Percentiles rank a stretch among this genome's conserved stretches.
phyloP scores from a whole-genome alignment of 2,113 vertebrate genomes.

The Rafetus swinhoei region DNA sequence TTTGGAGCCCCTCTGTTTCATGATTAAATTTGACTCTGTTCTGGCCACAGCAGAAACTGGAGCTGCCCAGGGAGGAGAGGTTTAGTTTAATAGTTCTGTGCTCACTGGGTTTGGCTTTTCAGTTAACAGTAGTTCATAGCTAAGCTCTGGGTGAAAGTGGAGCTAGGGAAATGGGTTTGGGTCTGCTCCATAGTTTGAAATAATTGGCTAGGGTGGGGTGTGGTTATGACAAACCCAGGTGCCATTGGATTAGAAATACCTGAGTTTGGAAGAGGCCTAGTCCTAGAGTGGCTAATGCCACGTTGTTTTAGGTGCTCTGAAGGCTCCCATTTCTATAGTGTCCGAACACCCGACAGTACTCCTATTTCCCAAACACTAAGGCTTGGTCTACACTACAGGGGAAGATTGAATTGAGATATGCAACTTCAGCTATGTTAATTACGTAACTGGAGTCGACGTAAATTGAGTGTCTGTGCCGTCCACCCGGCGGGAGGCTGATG shows the following conservation, averaged over 20 bases:
- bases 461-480: too few relatives aligned
- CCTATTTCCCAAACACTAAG: neutral
- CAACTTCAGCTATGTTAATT: too few relatives aligned
- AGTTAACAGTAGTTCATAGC: neutral
- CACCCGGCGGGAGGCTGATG: too few relatives aligned
- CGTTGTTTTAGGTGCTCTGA: neutral
- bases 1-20: neutral
- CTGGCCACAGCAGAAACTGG: neutral
- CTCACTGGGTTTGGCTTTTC: neutral
- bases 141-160: neutral
- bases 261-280: neutral
- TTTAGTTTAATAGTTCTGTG: neutral
- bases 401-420: too few relatives aligned
- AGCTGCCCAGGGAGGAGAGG: neutral
- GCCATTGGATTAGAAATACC: neutral
- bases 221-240: neutral
- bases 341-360: neutral
- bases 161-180: neutral
- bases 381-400: too few relatives aligned
- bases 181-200: neutral
- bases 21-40: neutral
- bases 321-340: neutral
- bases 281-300: neutral
- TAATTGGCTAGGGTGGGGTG: neutral
- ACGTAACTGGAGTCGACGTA: too few relatives aligned